Percentiles rank a stretch among this genome's conserved stretches.
Conservation (phyloP, 2,113 vertebrate genomes). For the Mormyrus iriodes region DNA sequence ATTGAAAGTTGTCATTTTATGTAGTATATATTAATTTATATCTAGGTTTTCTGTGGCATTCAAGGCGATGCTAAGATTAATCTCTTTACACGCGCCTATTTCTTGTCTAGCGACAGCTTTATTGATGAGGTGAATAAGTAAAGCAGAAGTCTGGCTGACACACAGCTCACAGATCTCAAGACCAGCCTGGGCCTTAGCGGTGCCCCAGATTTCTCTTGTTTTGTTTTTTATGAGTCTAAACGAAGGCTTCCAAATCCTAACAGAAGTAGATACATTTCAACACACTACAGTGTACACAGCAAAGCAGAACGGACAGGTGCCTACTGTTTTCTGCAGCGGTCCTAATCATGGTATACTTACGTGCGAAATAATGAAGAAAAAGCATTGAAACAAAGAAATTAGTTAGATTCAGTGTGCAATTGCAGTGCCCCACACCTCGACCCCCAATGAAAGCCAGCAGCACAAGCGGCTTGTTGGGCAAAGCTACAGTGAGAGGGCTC, state of each 20-base stretch:
- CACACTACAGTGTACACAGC: too few species aligned
- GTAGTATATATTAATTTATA: not conserved
- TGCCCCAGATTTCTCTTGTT: not conserved
- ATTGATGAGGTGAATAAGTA: not conserved
- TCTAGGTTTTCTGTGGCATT: too few species aligned
- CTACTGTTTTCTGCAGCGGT: not conserved
- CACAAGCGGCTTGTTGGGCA: not conserved
- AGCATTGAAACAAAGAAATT: constrained; percentile 5
- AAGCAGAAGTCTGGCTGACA: not conserved
- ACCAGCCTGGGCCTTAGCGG: not conserved
- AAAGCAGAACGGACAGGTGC: too few species aligned
- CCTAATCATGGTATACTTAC: constrained; percentile 11
- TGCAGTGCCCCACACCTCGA: not conserved
- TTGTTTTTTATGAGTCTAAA: not conserved
- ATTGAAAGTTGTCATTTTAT: not conserved
- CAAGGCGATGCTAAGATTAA: not conserved
- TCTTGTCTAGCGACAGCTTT: not conserved
- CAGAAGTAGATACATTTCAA: not conserved
- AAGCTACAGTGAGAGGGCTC: not conserved
- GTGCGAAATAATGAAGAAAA: not conserved
- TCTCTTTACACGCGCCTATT: not conserved
- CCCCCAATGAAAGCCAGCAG: not conserved
- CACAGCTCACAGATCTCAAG: not conserved
- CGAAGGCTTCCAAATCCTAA: not conserved
- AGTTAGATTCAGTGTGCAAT: constrained; percentile 15